A percentile compares a stretch with the other conserved stretches of the same genome.
Conservation (phyloP, 2,113 vertebrate species). For the Pycnonotus jocosus region DNA sequence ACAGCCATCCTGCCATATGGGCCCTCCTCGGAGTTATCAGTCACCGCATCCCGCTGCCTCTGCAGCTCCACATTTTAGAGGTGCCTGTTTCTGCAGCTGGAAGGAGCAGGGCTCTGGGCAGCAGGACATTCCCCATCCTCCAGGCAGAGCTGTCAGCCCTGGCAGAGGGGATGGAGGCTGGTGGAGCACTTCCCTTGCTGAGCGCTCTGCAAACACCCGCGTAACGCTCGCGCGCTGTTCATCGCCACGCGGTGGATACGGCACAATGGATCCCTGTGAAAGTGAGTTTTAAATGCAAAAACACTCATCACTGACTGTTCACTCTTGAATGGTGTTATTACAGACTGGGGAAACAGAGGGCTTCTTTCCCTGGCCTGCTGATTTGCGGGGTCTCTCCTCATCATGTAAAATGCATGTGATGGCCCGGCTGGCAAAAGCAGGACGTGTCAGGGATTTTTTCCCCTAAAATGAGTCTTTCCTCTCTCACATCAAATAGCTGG, state of each 20-base stretch:
- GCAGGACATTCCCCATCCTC: not conserved
- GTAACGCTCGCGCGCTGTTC: fast-evolving
- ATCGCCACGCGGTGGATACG: not conserved
- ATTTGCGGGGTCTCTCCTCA: not conserved
- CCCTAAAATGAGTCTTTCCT: not conserved
- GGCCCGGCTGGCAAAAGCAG: not conserved
- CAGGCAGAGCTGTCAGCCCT: not conserved
- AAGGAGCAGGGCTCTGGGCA: not conserved
- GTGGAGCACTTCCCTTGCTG: not conserved
- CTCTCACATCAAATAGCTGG: not conserved
- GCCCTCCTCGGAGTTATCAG: conserved; percentile 53
- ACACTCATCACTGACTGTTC: not conserved
- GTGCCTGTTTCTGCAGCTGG: not conserved
- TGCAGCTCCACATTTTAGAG: not conserved
- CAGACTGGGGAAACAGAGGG: not conserved
- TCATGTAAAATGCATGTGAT: not conserved
- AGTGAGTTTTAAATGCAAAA: conserved; percentile 3
- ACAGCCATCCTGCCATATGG: conserved; percentile 62
- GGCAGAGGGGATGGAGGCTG: not conserved
- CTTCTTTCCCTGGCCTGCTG: not conserved
- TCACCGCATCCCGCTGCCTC: conserved; percentile 3
- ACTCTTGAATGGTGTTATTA: not conserved
- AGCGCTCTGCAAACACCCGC: not conserved
- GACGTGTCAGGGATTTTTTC: not conserved
- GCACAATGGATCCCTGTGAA: not conserved